Percentiles rank a stretch among this genome's conserved stretches.
Conservation (phyloP, 53 echinoderm and acorn worm genomes). For the Holothuria scabra region DNA sequence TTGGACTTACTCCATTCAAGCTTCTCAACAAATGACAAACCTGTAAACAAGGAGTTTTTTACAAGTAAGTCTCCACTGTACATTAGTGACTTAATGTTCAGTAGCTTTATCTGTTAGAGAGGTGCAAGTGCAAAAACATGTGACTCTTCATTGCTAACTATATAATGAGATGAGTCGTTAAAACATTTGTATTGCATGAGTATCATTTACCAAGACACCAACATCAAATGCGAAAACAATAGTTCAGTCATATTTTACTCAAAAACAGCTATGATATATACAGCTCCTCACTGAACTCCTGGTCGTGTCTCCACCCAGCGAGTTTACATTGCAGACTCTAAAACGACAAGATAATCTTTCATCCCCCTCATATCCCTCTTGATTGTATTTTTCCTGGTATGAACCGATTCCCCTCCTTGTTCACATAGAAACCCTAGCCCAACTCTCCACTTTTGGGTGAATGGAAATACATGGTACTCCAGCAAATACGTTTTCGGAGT, state of each 20-base stretch:
- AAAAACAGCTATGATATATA: too few species aligned
- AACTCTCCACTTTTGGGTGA: slow-evolving; percentile 33
- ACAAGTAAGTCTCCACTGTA: too few species aligned
- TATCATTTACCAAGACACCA: background rate
- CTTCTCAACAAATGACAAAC: too few species aligned
- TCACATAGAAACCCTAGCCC: slow-evolving; percentile 41
- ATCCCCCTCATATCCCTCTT: slow-evolving; percentile 36
- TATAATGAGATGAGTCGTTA: too few species aligned
- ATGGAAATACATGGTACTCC: slow-evolving; percentile 43
- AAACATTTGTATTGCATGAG: background rate
- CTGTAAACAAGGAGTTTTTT: too few species aligned
- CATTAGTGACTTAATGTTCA: too few species aligned
- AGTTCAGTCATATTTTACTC: background rate
- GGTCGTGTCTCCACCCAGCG: slow-evolving; percentile 44
- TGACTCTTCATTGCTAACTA: too few species aligned
- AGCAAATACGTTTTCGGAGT: slow-evolving; percentile 42
- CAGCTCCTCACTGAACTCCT: background rate
- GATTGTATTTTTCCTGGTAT: slow-evolving; percentile 33
- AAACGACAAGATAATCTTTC: slow-evolving; percentile 33
- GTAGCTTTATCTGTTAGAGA: too few species aligned
- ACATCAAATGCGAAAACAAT: background rate
- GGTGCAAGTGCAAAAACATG: too few species aligned
- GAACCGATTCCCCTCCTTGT: slow-evolving; percentile 52
- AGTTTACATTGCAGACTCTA: slow-evolving; percentile 26
- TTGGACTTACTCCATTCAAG: too few species aligned